Evolutionary conservation across 2,113 vertebrate genomes (phyloP), one percentile per base, ranked within the genome.

Genomic region (Butorides virescens): DNA sequence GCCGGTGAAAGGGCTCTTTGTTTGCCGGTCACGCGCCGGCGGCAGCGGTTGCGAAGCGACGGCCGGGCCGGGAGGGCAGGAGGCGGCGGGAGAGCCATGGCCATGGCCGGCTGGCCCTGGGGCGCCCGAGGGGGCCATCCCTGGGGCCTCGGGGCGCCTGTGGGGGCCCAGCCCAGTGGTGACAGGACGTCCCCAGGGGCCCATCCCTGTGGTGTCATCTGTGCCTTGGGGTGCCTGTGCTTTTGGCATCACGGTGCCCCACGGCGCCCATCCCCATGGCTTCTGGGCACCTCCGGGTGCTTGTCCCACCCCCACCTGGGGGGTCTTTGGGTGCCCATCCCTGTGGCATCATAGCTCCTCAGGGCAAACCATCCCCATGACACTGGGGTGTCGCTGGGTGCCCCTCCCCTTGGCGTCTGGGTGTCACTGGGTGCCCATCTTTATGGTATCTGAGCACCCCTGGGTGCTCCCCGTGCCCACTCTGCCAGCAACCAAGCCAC

Each of bases 21-120:
- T 96, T 95, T 5, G 0, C 58, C 0, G 7, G 95, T 95, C 95
- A 96, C 80, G 90, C 92, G 67, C 92, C 0, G 37, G 37, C 37
- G 67, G 47, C 5, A 3, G 65, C 11, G 30, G 94, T 91, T 94
- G 95, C 92, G 75, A 91, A 66, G 94, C 22, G 92, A 92, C 92
- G 0, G 77, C 49, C 30, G 4, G 95, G 81, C n/a, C 9, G 4
- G 47, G 75, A 68, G 61, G 75, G 44, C 73, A 68, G 73, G 73
- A 77, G 66, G 49, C 12, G 34, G 26, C 4, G 59, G 53, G 13
- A 34, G 68, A 67, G 87, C 61, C 47, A 8, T 3, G 5, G 62
- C 6, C 74, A 19, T 3, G 87, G 87, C 63, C 10, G 2, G 21
- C 74, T 5, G 1, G 79, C 50, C 89, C 34, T 34, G 77, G 65